Evolutionary conservation across 1,140 invertebrate genomes (phyloP), one percentile per base, ranked within the genome.

Genomic region (Hormaphis cornu): DNA sequence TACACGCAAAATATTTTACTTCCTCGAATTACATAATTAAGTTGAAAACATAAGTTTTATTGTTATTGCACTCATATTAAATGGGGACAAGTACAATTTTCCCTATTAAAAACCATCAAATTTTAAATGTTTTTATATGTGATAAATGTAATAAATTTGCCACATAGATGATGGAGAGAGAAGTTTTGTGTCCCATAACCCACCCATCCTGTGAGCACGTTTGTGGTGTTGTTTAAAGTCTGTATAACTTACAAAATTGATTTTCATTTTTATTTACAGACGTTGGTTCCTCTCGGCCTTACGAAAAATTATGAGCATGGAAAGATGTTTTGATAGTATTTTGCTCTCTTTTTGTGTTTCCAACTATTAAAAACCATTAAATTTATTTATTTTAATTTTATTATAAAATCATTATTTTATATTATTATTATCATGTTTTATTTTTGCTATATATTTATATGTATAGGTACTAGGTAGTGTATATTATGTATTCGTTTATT

Each of bases 241-340:
- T 54, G 10, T 12, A 22, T 72, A n/a, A 35, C 22, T 70, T 69
- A 28, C 71, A 71, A 37, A 44, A 35, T 72, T 42, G 69, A 28
- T 72, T 79, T 82, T 80, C 80, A 80, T 79, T 78, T 79, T 84
- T 84, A 85, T 86, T 89, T 90, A 82, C 88, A 91, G 89, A 91
- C 83, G 87, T 90, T 82, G 89, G 85, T 82, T 88, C 88, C 81
- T 84, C 88, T 82, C 87, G 88, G 83, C 89, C 88, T 82, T 91
- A 91, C 81, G 89, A 91, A 85, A 90, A 90, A 84, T 86, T 91
- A 82, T 89, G 86, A 87, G 70, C 70, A 66, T 66, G 59, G 28
- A 48, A 26, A 66, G 26, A 7, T 22, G 44, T 66, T 66, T 66
- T 66, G 48, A 44, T 66, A 44, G 26, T 50, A 22, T 46, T 48